Conservation (phyloP, 2,888 invertebrate species). For the Apoda limacodes region DNA sequence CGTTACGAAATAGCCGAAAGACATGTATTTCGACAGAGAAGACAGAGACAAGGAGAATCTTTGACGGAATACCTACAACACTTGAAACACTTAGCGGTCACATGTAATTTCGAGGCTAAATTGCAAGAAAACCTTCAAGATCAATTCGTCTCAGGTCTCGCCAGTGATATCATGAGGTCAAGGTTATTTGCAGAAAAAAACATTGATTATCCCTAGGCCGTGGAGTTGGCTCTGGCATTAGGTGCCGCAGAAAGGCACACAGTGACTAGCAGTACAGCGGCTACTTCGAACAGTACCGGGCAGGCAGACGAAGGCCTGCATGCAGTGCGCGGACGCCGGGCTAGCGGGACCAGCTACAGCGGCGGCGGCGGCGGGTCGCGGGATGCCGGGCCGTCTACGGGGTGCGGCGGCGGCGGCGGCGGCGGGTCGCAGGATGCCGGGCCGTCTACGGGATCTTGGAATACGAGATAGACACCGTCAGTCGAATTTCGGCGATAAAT, state of each 20-base stretch:
- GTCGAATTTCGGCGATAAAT: background rate
- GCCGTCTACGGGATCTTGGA: background rate
- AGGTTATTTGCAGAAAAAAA: slow-evolving; percentile 19
- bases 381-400: background rate
- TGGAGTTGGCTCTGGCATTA: slow-evolving; percentile 19
- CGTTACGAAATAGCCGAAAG: slow-evolving; percentile 16
- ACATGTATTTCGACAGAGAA: slow-evolving; percentile 8
- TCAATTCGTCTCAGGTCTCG: slow-evolving; percentile 6
- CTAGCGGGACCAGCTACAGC: background rate
- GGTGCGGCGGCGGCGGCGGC: slow-evolving; percentile 2
- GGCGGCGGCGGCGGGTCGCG: slow-evolving; percentile 1
- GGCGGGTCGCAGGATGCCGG: background rate
- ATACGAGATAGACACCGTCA: background rate
- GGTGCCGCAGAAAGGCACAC: slow-evolving; percentile 23
- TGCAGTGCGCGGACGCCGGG: slow-evolving; percentile 1
- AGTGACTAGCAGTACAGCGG: slow-evolving; percentile 12
- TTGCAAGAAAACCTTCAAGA: slow-evolving; percentile 10
- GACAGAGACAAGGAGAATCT: slow-evolving; percentile 7
- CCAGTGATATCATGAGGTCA: slow-evolving; percentile 17
- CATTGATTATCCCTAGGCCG: slow-evolving; percentile 17
- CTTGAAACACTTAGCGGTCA: slow-evolving; percentile 12
- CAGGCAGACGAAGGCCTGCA: slow-evolving; percentile 5
- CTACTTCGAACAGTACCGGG: slow-evolving; percentile 2
- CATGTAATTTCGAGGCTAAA: slow-evolving; percentile 11
- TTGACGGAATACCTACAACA: slow-evolving; percentile 9